These are phyloP conservation scores for Podabrus alpinus DNA, from an alignment of 2,888 invertebrate species.

Conservation along the genomic window DNA sequence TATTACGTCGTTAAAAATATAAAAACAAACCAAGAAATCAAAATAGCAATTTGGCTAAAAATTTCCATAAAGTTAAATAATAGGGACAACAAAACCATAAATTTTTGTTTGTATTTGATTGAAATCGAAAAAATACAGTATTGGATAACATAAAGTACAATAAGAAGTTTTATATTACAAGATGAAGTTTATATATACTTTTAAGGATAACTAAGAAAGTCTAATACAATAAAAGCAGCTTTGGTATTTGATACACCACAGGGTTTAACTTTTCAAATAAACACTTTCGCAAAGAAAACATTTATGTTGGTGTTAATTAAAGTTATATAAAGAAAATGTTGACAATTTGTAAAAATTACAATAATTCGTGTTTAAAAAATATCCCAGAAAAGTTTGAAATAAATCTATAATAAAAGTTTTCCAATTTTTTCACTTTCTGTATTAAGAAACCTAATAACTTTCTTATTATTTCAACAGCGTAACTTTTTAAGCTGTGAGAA, in stretches of 20 bases:
- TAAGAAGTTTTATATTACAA: not conserved
- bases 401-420: constrained; percentile 26
- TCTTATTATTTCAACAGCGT: constrained; percentile 28
- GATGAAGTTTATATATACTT: not conserved
- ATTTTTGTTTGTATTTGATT: not conserved
- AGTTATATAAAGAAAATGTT: not conserved
- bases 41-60: too few relatives aligned
- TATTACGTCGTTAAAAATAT: too few relatives aligned
- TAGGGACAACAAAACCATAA: not conserved
- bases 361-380: not conserved
- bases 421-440: constrained; percentile 20
- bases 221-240: not conserved
- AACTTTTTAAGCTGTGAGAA: constrained; percentile 26
- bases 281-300: not conserved
- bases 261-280: not conserved
- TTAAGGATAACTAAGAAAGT: not conserved
- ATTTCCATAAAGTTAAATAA: too few relatives aligned
- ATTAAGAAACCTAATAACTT: constrained; percentile 20
- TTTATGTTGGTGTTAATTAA: not conserved
- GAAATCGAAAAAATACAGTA: not conserved
- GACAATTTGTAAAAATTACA: not conserved
- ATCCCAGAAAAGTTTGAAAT: not conserved
- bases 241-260: not conserved
- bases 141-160: not conserved
- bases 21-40: too few relatives aligned